Conservation (phyloP, 1,140 invertebrate genomes). For the Drosophila ironensis region DNA sequence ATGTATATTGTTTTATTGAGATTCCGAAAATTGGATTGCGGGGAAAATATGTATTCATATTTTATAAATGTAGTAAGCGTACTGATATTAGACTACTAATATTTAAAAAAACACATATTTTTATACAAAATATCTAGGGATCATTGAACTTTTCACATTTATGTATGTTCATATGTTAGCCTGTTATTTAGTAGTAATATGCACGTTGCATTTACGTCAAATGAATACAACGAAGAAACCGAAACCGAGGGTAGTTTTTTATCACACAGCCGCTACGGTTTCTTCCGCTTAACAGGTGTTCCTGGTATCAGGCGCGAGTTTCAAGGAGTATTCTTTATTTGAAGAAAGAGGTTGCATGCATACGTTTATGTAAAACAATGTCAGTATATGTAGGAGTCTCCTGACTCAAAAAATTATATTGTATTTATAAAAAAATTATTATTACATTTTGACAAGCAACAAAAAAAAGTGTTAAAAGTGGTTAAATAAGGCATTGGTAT, state of each 20-base stretch:
- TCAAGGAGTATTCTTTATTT: constrained; percentile 33
- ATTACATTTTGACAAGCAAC: too few relatives aligned
- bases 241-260: constrained; percentile 45
- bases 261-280: constrained; percentile 29
- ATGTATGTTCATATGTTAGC: too few relatives aligned
- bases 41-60: neutral
- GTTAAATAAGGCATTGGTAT: too few relatives aligned
- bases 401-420: too few relatives aligned
- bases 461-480: too few relatives aligned
- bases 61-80: neutral
- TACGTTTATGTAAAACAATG: neutral
- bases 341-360: neutral
- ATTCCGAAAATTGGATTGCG: too few relatives aligned
- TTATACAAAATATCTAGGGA: neutral
- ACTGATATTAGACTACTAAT: neutral
- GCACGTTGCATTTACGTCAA: too few relatives aligned
- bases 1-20: too few relatives aligned
- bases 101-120: neutral
- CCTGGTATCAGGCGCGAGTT: constrained; percentile 36
- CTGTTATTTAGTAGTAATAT: too few relatives aligned
- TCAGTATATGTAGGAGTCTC: neutral
- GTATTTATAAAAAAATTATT: too few relatives aligned
- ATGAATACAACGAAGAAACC: constrained; percentile 4
- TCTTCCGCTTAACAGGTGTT: constrained; percentile 59
- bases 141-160: neutral